Evolutionary conservation across 2,113 vertebrate species (phyloP), one percentile per base, ranked within the genome.

Genomic region (Sardina pilchardus): DNA sequence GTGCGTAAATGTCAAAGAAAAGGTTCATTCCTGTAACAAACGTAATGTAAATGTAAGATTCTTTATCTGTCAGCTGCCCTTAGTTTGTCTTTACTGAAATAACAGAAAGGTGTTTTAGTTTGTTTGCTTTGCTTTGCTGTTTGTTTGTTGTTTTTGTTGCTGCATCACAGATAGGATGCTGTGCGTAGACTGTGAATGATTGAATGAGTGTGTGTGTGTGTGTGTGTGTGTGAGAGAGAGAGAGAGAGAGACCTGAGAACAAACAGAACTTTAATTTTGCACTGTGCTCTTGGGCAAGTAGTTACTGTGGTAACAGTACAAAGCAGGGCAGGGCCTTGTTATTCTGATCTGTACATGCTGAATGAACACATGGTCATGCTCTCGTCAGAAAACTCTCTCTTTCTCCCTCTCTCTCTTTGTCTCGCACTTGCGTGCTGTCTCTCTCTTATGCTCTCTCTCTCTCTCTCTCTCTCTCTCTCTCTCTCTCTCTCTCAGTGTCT

Each of bases 321-420:
- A 92, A 92, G 86, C 78, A 89, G 93, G 89, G 92, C 90, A 91
- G 91, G 86, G 91, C 88, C 81, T 88, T 88, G 87, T 84, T 16
- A n/a, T 86, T 71, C 85, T 86, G 84, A 87, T 84, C 71, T 81
- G 88, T 43, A 83, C 83, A 75, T 75, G 67, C 67, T 34, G 67
- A 75, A 36, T 75, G 67, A 75, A 34, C 67, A 75, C 67, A 36
- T 36, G 67, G 67, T 36, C 67, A 16, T 75, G 67, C 30, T 75
- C 63, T 12, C 67, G 14, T 75, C 67, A 75, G 67, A 3, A 75
- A 16, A 36, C 30, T 34, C 30, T 36, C 67, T 75, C 30, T 85
- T 86, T 56, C 36, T 88, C 34, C 59, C 85, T 87, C 86, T 86
- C 82, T 50, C 63, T 85, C 83, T 36, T 17, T 82, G 36, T 39